Conservation (phyloP, 2,113 vertebrate species). For the Hucho hucho region DNA sequence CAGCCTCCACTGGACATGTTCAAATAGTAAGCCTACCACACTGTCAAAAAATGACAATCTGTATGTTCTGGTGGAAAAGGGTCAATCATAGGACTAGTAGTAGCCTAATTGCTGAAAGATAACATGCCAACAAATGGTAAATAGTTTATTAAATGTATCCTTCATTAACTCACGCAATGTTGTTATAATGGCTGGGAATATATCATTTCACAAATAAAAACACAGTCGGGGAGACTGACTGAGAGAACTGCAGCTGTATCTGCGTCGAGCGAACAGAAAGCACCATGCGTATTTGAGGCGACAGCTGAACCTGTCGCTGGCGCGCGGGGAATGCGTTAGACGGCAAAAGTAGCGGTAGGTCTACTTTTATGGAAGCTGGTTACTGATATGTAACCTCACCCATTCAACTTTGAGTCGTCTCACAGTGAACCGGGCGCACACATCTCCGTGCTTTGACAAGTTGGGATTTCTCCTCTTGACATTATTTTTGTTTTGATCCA, state of each 20-base stretch:
- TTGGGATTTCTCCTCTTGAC: conserved; percentile 35
- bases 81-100: too few relatives aligned
- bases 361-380: conserved; percentile 86
- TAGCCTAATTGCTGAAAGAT: too few relatives aligned
- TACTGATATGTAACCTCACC: conserved; percentile 63
- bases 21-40: too few relatives aligned
- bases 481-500: conserved; percentile 1
- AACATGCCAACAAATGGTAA: too few relatives aligned
- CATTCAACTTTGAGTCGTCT: conserved; percentile 59
- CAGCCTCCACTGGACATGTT: too few relatives aligned
- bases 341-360: conserved; percentile 77
- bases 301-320: conserved; percentile 84
- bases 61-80: too few relatives aligned
- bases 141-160: too few relatives aligned
- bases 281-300: conserved; percentile 50
- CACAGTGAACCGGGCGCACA: conserved; percentile 41
- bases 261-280: conserved; percentile 26
- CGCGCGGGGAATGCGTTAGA: conserved; percentile 83
- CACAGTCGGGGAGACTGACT: neutral
- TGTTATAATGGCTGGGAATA: too few relatives aligned
- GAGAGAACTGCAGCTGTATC: neutral
- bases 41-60: too few relatives aligned
- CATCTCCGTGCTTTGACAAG: conserved; percentile 25
- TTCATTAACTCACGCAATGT: too few relatives aligned
- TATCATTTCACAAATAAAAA: neutral